A percentile compares a stretch with the other conserved stretches of the same genome.
These are phyloP conservation scores for Marasmarcha lunaedactyla DNA, from an alignment of 2,888 invertebrate genomes.

Conservation along the genomic window DNA sequence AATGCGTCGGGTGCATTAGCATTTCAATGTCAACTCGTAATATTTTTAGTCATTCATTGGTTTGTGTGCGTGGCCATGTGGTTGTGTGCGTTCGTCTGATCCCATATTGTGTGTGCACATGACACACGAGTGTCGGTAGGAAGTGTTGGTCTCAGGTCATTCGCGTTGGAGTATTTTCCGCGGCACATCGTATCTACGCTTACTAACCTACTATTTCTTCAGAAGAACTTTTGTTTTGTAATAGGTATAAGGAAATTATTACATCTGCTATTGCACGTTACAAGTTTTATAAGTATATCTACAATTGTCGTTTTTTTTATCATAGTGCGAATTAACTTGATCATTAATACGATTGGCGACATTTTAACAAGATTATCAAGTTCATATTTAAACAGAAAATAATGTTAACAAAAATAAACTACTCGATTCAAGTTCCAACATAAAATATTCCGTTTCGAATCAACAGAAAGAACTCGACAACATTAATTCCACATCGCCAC, in stretches of 20 bases:
- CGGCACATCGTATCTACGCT: neutral
- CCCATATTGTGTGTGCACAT: conserved; percentile 24
- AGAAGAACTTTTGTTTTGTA: conserved; percentile 11
- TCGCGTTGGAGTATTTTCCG: conserved; percentile 22
- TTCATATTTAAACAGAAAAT: no score
- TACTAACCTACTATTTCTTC: neutral
- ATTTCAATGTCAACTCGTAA: conserved; percentile 68
- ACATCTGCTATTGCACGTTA: neutral
- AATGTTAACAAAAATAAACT: no score
- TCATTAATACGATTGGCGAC: no score
- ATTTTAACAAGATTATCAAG: no score
- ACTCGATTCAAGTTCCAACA: no score
- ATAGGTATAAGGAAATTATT: conserved; percentile 23
- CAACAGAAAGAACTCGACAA: no score
- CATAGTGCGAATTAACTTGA: no score
- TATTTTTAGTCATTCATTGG: conserved; percentile 58
- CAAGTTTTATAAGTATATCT: no score
- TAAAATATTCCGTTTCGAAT: no score
- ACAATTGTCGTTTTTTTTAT: no score
- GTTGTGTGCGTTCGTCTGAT: conserved; percentile 24
- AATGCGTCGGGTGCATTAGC: conserved; percentile 65
- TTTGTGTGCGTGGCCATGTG: conserved; percentile 53
- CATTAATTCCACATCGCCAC: no score
- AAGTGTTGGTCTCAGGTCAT: conserved; percentile 46
- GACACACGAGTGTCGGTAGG: conserved; percentile 34